Evolutionary conservation across 2,888 invertebrate species (phyloP).

Genomic region (Abrostola triplasia): DNA sequence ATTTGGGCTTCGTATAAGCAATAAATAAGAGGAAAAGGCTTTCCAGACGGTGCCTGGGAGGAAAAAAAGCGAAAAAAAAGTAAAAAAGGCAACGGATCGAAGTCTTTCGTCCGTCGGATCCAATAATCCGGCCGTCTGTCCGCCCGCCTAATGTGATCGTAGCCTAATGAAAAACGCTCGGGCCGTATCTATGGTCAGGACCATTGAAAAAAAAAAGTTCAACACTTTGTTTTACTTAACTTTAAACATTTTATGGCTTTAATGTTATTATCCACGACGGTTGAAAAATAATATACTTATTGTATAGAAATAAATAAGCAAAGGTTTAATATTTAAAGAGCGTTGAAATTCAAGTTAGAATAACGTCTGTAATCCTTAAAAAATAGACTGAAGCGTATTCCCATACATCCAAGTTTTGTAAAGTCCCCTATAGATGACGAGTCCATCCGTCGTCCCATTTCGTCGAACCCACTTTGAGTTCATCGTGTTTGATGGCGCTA

Average conservation of each 20-base stretch:
- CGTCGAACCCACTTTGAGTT: too few relatives aligned
- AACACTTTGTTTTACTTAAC: neutral
- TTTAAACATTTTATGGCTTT: neutral
- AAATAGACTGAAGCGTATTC: too few relatives aligned
- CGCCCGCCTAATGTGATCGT: conserved; percentile 87
- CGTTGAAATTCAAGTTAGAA: too few relatives aligned
- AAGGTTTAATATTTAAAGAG: too few relatives aligned
- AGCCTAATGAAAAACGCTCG: conserved; percentile 86
- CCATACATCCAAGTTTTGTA: too few relatives aligned
- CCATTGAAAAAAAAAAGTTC: conserved; percentile 6
- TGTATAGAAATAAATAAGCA: too few relatives aligned
- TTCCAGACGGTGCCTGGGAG: conserved; percentile 82
- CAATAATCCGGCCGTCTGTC: conserved; percentile 88
- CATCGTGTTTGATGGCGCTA: too few relatives aligned
- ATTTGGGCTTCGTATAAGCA: conserved; percentile 87
- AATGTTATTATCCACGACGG: too few relatives aligned
- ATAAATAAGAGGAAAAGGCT: conserved; percentile 88
- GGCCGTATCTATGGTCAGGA: conserved; percentile 64
- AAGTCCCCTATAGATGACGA: too few relatives aligned
- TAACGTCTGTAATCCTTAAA: too few relatives aligned
- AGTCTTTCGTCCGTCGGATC: conserved; percentile 88
- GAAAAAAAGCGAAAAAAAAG: conserved; percentile 70
- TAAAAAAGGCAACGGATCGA: conserved; percentile 85
- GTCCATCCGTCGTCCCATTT: too few relatives aligned
- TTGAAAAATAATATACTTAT: too few relatives aligned